Evolutionary conservation across 2,888 invertebrate genomes (phyloP).

Genomic region (Gari tellinella): DNA sequence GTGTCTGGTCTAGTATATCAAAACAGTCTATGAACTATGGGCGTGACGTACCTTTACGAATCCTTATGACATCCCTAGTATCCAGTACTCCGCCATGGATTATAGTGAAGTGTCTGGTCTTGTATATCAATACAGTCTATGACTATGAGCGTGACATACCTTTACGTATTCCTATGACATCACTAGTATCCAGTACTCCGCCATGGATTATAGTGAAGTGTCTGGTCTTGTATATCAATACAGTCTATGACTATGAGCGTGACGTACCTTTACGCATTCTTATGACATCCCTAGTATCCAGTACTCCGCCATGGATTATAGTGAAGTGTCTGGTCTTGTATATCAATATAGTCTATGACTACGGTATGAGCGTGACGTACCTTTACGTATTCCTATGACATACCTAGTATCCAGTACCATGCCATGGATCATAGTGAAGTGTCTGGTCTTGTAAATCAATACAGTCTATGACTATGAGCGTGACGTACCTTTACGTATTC

Average conservation of each 20-base stretch:
- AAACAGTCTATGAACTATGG: too few relatives aligned
- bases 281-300: too few relatives aligned
- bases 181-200: slow-evolving; percentile 75
- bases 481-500: slow-evolving; percentile 78
- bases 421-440: slow-evolving; percentile 77
- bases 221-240: too few relatives aligned
- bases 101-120: slow-evolving; percentile 71
- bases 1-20: too few relatives aligned
- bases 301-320: not conserved
- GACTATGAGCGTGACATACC: too few relatives aligned
- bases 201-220: slow-evolving; percentile 77
- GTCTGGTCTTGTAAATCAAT: slow-evolving; percentile 70
- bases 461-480: too few relatives aligned
- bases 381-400: slow-evolving; percentile 77
- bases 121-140: too few relatives aligned
- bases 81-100: slow-evolving; percentile 78
- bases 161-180: slow-evolving; percentile 78
- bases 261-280: too few relatives aligned
- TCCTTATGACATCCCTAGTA: slow-evolving; percentile 78
- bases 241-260: too few relatives aligned
- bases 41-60: slow-evolving; percentile 71
- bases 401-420: slow-evolving; percentile 77
- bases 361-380: too few relatives aligned
- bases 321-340: too few relatives aligned
- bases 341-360: too few relatives aligned